Conservation (phyloP, 1,140 invertebrate species). For the Pemphigus obesinymphae region DNA sequence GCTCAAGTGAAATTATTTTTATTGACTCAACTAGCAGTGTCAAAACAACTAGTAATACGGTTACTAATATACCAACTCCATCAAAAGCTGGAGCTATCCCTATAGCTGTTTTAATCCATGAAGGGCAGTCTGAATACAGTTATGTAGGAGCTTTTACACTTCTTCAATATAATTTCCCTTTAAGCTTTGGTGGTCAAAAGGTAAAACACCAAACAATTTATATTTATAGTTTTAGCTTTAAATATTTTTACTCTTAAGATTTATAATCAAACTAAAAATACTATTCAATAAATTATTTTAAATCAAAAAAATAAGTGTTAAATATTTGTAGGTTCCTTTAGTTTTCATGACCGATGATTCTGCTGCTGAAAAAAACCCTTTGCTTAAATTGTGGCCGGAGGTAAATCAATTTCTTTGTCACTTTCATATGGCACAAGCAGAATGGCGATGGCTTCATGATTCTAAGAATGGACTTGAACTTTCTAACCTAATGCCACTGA, state of each 20-base stretch:
- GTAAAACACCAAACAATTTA: background rate
- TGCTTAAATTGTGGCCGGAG: background rate
- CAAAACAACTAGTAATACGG: background rate
- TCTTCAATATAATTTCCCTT: background rate
- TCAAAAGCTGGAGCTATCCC: background rate
- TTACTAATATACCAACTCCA: background rate
- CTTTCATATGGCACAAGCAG: too few species aligned
- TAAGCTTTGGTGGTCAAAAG: background rate
- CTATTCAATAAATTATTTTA: too few species aligned
- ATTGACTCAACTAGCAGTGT: background rate
- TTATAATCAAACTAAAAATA: background rate
- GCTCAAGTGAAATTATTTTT: too few species aligned
- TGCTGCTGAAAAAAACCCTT: background rate
- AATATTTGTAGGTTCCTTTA: background rate
- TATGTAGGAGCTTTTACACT: background rate
- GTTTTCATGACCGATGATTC: conserved; percentile 13
- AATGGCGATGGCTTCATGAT: too few species aligned
- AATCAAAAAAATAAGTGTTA: background rate
- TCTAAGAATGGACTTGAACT: too few species aligned
- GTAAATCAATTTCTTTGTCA: too few species aligned
- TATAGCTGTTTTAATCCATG: background rate
- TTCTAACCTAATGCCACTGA: too few species aligned
- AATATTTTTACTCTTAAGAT: background rate
- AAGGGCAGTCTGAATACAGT: background rate
- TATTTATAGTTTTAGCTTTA: background rate